These are phyloP conservation scores for Belgica antarctica DNA, from an alignment of 2,888 invertebrate species.

Conservation along the genomic window DNA sequence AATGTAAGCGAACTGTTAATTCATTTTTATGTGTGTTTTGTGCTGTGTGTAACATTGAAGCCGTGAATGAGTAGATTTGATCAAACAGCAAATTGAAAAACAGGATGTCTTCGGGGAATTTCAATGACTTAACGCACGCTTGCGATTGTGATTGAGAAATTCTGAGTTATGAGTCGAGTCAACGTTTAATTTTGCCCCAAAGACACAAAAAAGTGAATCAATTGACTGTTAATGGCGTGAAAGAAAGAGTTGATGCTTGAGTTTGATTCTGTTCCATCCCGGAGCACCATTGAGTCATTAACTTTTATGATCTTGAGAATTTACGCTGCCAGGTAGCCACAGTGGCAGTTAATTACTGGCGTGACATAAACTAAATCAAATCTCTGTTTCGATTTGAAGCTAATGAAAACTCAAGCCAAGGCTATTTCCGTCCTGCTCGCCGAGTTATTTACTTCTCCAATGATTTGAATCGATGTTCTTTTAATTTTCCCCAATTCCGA, in stretches of 20 bases:
- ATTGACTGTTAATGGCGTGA: slow-evolving; percentile 24
- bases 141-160: no score
- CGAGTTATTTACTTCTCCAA: no score
- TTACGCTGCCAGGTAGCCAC: neutral
- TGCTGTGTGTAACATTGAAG: neutral
- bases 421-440: neutral
- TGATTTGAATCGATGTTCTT: no score
- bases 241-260: neutral
- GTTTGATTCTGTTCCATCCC: neutral
- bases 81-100: neutral
- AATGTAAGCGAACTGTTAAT: neutral
- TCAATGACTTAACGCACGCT: no score
- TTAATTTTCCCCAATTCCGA: no score
- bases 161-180: no score
- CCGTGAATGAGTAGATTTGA: slow-evolving; percentile 5
- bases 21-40: neutral
- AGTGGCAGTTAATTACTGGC: neutral
- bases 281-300: neutral
- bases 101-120: slow-evolving; percentile 17
- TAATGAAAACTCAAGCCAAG: neutral
- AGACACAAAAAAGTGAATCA: neutral
- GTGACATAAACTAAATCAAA: no score
- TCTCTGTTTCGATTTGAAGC: neutral
- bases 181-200: neutral
- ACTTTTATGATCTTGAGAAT: neutral